Percentiles rank a stretch among this genome's conserved stretches.
These are phyloP conservation scores for Eurytoma adleriae DNA, from an alignment of 2,888 invertebrate genomes.

Conservation along the genomic window DNA sequence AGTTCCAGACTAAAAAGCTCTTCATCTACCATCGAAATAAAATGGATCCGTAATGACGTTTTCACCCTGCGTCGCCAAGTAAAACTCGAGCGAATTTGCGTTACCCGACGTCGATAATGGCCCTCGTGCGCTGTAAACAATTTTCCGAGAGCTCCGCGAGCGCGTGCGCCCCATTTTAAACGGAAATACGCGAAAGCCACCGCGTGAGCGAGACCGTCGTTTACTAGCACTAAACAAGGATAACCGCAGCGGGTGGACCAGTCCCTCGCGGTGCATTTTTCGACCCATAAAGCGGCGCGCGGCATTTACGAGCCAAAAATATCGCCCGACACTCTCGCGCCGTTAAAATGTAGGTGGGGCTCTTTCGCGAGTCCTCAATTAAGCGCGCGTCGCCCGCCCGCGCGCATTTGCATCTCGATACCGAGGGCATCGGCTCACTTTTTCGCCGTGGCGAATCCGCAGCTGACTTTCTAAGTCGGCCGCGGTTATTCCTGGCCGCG, in stretches of 20 bases:
- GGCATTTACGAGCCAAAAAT: not conserved
- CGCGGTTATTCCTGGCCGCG: not conserved
- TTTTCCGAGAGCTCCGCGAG: not conserved
- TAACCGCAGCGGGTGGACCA: too few relatives aligned
- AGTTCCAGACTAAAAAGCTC: not conserved
- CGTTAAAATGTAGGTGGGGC: constrained; percentile 32
- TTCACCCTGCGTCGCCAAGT: not conserved
- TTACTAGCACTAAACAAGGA: too few relatives aligned
- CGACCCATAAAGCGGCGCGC: not conserved
- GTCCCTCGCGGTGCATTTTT: not conserved
- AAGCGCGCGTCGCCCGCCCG: not conserved
- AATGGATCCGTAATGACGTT: constrained; percentile 14
- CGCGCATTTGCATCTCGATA: constrained; percentile 44
- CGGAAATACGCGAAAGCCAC: not conserved
- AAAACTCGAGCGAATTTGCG: not conserved
- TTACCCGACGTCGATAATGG: not conserved
- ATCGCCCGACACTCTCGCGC: not conserved
- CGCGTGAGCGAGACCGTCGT: not conserved
- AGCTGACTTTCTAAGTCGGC: too few relatives aligned
- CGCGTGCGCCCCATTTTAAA: not conserved
- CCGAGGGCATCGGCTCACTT: constrained; percentile 1
- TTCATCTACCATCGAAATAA: not conserved
- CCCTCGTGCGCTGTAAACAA: not conserved
- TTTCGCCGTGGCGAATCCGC: not conserved
- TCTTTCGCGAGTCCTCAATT: constrained; percentile 21